Base-by-base conservation (phyloP, 1,140 invertebrate genomes). In the Artemia franciscana region DNA sequence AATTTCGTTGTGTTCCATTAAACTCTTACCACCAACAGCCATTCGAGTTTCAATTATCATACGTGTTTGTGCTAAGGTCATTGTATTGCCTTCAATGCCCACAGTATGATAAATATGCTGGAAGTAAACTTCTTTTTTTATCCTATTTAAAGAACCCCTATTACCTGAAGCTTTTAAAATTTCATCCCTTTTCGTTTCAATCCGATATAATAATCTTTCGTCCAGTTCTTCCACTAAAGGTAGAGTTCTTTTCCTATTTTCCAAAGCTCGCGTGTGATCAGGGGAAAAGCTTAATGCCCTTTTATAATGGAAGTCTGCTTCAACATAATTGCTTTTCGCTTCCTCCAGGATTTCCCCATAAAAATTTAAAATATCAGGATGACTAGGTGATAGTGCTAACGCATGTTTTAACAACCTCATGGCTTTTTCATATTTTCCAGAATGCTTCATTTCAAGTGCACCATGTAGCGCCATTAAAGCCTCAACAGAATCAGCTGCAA, bases 91-190 rank as follows among this genome's bases (percentile, higher is more conserved):
- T 77, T 97, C 93, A 65, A 98, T 94, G 27, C 88, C 93, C 61
- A 93, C 91, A 2, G 91, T 95, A 69, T 98, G 93, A 75, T 96
- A 95, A 63, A 98, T 91, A 72, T 97, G 90, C 69, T 90, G 83
- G 71, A 91, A 94, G 73, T 94, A 96, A 15, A 88, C 86, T 73
- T 95, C 90, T 70, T 89, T 88, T 70, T 94, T 97, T 1, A 89
- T 84, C 66, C 89, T 78, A 64, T 86, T 78, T 61, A 95, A 75
- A 9, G 87, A 84, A 3, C 82, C 76, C 73, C 84, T 83, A 30
- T 80, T 79, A 65, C 88, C 83, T 57, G 91, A 86, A 66, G 92
- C 85, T 18, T 80, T 79, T 23, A 85, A 80, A 18, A 96, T 76
- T 25, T 82, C 76, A 70, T 90, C 82, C 58, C 89, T 75, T 74